phyloP scores from a whole-genome alignment of 2,113 vertebrate genomes.

The Melanerpes formicivorus region DNA sequence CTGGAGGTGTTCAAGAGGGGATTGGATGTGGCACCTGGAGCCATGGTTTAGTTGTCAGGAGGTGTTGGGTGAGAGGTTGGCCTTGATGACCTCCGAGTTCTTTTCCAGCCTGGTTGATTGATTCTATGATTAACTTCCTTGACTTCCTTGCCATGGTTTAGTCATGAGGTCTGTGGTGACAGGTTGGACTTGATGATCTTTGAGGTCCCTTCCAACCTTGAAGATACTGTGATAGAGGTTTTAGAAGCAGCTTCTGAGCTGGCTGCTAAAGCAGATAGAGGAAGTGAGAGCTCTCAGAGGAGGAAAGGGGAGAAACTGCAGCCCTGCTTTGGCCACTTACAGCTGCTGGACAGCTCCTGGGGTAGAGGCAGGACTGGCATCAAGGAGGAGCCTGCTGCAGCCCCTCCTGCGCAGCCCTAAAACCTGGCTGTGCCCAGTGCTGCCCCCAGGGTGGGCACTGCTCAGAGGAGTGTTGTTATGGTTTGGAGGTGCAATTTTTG shows the following conservation, averaged over 20 bases:
- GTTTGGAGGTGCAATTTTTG: too few species aligned
- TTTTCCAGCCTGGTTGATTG: too few species aligned
- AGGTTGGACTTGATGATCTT: too few species aligned
- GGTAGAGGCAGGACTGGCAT: neutral
- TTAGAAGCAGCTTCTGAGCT: neutral
- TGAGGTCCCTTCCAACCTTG: too few species aligned
- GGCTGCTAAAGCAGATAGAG: neutral
- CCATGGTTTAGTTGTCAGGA: too few species aligned
- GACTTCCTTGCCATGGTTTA: too few species aligned
- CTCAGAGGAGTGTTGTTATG: neutral
- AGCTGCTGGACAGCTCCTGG: neutral
- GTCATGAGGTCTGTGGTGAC: too few species aligned
- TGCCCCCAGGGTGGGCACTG: neutral
- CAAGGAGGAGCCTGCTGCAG: neutral
- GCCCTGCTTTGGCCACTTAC: neutral
- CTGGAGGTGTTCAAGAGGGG: too few species aligned
- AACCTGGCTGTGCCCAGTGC: neutral
- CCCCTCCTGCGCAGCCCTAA: neutral
- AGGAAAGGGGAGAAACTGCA: neutral
- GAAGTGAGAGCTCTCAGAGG: neutral
- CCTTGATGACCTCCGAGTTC: too few species aligned
- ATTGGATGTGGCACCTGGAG: too few species aligned
- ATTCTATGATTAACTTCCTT: too few species aligned
- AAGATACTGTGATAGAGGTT: neutral
- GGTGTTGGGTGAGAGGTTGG: too few species aligned